A percentile compares a stretch with the other conserved stretches of the same genome.
These are phyloP conservation scores for Amblyopsis rosae DNA, from an alignment of 2,113 vertebrate genomes.

Conservation along the genomic window DNA sequence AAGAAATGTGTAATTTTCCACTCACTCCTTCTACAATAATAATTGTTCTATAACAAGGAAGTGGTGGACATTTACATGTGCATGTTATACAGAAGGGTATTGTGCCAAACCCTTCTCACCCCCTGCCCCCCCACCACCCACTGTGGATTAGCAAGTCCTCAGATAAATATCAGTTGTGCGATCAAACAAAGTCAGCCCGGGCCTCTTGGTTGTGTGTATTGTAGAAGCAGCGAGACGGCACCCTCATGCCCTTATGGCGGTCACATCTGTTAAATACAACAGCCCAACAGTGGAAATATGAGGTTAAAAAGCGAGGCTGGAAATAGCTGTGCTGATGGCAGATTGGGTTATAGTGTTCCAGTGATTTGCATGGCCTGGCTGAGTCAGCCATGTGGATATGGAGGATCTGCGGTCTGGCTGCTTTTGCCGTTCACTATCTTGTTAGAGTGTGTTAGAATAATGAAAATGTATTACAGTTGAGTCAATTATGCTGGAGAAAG, in stretches of 20 bases:
- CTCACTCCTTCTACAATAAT: neutral
- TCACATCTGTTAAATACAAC: constrained; percentile 48
- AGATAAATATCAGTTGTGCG: constrained; percentile 31
- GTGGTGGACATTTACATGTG: too few species aligned
- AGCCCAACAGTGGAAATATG: constrained; percentile 9
- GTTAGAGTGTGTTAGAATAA: constrained; percentile 17
- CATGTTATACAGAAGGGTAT: too few species aligned
- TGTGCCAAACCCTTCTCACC: too few species aligned
- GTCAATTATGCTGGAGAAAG: too few species aligned
- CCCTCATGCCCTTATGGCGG: constrained; percentile 24
- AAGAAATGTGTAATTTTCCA: neutral
- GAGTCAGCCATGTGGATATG: constrained; percentile 34
- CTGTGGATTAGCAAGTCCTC: neutral
- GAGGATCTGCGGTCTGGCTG: constrained; percentile 27
- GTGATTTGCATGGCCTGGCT: constrained; percentile 32
- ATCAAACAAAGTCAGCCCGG: constrained; percentile 51
- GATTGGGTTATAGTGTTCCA: constrained; percentile 27
- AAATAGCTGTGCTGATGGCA: constrained; percentile 50
- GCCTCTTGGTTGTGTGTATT: constrained; percentile 37
- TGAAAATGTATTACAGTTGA: neutral
- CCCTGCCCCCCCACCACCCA: too few species aligned
- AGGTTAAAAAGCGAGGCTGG: constrained; percentile 19
- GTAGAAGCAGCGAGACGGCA: constrained; percentile 25
- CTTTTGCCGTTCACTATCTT: constrained; percentile 15
- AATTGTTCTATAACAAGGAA: too few species aligned